Base-by-base conservation (phyloP, 2,888 invertebrate genomes). In the Abscondita cerata region DNA sequence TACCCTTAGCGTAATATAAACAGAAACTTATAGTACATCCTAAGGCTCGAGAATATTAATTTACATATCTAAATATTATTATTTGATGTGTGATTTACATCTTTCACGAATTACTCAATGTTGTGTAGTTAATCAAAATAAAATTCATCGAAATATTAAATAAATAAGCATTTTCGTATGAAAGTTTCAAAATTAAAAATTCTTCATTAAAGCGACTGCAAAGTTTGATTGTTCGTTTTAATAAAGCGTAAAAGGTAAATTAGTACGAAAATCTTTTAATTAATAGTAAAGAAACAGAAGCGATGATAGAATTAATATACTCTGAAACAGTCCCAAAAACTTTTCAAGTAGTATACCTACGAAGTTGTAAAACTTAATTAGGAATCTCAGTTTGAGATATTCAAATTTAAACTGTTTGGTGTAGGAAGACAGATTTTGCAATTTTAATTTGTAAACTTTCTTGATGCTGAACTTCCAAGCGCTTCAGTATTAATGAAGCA, bases 371-470 rank as follows among this genome's bases (percentile, higher is more conserved):
- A 73, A 73, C 73, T 73, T 71, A 73, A 73, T 73, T 73, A 73
- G 70, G 68, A 71, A 71, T 68, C 68, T 66, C 68, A 66, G 67
- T 67, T 70, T 68, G 68, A 71, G 72, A 72, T 72, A 71, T 72
- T 71, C 69, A 67, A 73, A 70, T 69, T 68, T 71, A 72, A 74
- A 72, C 72, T 70, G 72, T 72, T 73, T 72, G 70, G 70, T 67
- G 68, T 68, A 65, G 67, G 71, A 70, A 73, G 72, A 73, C 73
- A 72, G 72, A 74, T 74, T 74, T 74, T 73, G 73, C 72, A 73
- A 74, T 74, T 74, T 74, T 74, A 74, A 74, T 74, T 74, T 69
- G 67, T 68, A 68, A 74, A 74, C 72, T 73, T 73, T 69, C 62
- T 58, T 57, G 68, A 72, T 70, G 72, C 65, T 73, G 68, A 69